phyloP scores from a whole-genome alignment of 2,888 invertebrate species.

The Nezara viridula region DNA sequence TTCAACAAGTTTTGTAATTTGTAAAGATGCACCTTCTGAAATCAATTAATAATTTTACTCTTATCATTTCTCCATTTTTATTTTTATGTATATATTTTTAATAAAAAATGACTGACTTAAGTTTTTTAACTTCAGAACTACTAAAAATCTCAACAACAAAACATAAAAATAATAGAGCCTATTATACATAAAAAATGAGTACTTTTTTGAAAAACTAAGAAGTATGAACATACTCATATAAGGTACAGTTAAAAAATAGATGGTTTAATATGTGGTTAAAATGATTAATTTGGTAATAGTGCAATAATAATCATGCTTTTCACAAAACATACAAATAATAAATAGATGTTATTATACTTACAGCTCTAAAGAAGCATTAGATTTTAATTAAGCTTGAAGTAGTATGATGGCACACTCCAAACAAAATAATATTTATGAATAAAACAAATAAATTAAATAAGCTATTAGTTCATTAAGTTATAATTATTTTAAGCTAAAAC shows the following conservation, averaged over 20 bases:
- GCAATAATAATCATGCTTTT: not conserved
- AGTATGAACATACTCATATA: not conserved
- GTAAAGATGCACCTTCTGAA: constrained; percentile 80
- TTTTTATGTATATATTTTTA: not conserved
- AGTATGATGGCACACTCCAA: not conserved
- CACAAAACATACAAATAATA: not conserved
- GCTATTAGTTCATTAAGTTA: not conserved
- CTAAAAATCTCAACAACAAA: not conserved
- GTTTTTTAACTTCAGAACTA: not conserved
- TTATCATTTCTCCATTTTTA: not conserved
- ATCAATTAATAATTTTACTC: not conserved
- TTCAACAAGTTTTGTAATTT: constrained; percentile 78
- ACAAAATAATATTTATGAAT: not conserved
- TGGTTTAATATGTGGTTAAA: not conserved
- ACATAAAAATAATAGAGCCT: not conserved
- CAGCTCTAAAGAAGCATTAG: not conserved
- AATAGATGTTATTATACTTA: constrained; percentile 14
- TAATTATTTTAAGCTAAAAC: not conserved
- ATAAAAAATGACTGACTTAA: not conserved
- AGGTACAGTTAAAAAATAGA: not conserved
- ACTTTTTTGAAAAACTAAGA: not conserved
- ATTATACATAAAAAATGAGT: not conserved
- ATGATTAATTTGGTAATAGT: not conserved
- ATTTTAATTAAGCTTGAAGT: constrained; percentile 13
- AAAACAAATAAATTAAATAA: not conserved